Percentiles rank a stretch among this genome's conserved stretches.
Conservation (phyloP, 2,797 vertebrate genomes). For the Characodon lateralis region DNA sequence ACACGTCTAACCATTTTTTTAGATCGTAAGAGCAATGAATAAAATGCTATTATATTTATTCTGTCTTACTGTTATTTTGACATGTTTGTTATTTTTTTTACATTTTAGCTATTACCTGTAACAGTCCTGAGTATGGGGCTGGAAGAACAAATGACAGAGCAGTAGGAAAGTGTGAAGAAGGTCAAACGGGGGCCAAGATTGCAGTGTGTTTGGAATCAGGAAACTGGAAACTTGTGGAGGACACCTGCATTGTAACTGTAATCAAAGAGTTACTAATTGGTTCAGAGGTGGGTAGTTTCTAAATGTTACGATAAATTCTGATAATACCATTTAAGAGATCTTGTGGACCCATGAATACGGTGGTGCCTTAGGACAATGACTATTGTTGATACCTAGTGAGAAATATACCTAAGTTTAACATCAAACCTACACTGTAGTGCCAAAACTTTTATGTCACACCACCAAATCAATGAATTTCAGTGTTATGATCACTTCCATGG, state of each 20-base stretch:
- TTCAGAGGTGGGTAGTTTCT: constrained; percentile 54
- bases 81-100: neutral
- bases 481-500: too few relatives aligned
- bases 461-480: too few relatives aligned
- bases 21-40: constrained; percentile 30
- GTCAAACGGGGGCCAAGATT: constrained; percentile 31
- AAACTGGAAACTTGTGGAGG: constrained; percentile 25
- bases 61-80: neutral
- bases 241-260: constrained; percentile 59
- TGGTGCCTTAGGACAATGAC: too few relatives aligned
- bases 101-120: constrained; percentile 26
- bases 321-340: neutral
- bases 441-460: too few relatives aligned
- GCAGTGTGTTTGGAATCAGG: constrained; percentile 38
- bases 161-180: constrained; percentile 22
- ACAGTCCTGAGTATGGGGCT: neutral
- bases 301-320: neutral
- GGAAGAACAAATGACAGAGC: constrained; percentile 28
- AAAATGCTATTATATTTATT: neutral
- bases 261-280: constrained; percentile 52
- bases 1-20: constrained; percentile 34
- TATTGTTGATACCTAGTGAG: too few relatives aligned
- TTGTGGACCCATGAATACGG: neutral
- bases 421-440: too few relatives aligned
- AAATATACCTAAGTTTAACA: too few relatives aligned